Evolutionary conservation across 2,113 vertebrate species (phyloP).

Genomic region (Sterrhoptilus dennistouni): DNA sequence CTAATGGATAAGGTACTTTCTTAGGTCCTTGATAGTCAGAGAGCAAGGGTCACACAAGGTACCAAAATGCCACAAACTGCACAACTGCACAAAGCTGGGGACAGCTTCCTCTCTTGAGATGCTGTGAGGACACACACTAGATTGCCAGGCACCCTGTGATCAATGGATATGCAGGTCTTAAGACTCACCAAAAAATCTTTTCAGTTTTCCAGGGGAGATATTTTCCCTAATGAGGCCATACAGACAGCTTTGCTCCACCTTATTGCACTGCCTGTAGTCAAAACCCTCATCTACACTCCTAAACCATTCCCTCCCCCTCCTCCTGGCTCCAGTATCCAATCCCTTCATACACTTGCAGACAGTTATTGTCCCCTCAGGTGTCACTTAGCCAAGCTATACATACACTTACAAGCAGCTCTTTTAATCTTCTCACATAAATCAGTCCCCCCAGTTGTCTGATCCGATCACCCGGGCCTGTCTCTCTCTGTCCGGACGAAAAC

Average conservation of each 20-base stretch:
- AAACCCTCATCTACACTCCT: neutral
- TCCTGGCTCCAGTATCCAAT: neutral
- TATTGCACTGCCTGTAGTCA: neutral
- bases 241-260: neutral
- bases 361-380: conserved; percentile 64
- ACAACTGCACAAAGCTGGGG: neutral
- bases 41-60: neutral
- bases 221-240: neutral
- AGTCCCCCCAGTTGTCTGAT: conserved; percentile 47
- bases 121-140: neutral
- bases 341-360: conserved; percentile 29
- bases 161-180: neutral
- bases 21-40: neutral
- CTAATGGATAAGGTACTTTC: neutral
- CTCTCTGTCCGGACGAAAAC: neutral
- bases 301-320: neutral
- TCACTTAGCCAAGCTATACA: conserved; percentile 56
- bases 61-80: neutral
- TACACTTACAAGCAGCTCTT: conserved; percentile 60
- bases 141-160: neutral
- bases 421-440: conserved; percentile 67
- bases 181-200: neutral
- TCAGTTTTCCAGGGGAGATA: neutral
- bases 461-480: conserved; percentile 21
- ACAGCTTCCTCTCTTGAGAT: neutral